phyloP scores from a whole-genome alignment of 2,797 vertebrate genomes.

The Bryconaethiops microstoma region DNA sequence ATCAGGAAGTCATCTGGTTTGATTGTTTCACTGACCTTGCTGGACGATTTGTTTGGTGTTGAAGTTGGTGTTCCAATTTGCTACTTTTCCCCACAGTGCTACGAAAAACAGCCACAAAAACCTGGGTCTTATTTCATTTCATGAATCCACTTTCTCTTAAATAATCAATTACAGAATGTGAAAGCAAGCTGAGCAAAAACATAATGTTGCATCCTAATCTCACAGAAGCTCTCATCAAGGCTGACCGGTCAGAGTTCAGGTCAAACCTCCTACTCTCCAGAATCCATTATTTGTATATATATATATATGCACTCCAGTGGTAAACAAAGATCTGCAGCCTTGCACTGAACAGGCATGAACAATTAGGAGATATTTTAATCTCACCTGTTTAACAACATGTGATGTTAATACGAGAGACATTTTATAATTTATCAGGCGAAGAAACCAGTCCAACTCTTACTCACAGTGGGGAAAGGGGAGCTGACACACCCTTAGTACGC shows the following conservation, averaged over 20 bases:
- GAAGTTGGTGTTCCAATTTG: neutral
- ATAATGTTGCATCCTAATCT: neutral
- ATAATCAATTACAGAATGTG: neutral
- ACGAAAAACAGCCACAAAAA: neutral
- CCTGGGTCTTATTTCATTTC: neutral
- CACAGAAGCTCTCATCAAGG: neutral
- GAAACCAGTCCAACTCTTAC: neutral
- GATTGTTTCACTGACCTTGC: slow-evolving; percentile 17
- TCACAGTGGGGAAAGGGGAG: neutral
- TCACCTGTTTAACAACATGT: neutral
- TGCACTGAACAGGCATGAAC: neutral
- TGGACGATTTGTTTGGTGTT: slow-evolving; percentile 4
- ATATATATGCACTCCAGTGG: neutral
- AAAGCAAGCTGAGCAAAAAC: neutral
- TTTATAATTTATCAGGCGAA: neutral
- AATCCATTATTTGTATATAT: neutral
- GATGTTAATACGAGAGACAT: neutral
- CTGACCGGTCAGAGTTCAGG: neutral
- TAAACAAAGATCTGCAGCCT: neutral
- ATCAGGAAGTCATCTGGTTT: neutral
- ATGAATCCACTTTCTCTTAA: neutral
- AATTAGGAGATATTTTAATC: neutral
- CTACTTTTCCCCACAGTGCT: neutral
- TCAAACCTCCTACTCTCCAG: neutral
- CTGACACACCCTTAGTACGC: neutral